These are phyloP conservation scores for Leptatherina wallacei DNA, from an alignment of 2,797 vertebrate species.

Conservation along the genomic window DNA sequence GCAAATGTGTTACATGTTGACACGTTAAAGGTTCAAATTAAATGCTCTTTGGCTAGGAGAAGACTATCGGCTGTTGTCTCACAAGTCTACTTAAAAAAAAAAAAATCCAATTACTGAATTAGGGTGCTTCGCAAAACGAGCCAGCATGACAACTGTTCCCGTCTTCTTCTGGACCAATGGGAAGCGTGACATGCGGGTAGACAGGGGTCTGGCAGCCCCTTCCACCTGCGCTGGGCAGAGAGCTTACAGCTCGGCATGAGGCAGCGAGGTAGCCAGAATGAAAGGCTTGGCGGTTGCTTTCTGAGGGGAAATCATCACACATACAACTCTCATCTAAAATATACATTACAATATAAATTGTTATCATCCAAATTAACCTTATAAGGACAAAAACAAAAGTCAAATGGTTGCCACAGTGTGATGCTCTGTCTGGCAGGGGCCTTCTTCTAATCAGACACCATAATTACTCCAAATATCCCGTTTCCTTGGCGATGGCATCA, in stretches of 20 bases:
- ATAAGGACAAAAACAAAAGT: not conserved
- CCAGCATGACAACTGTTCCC: constrained; percentile 46
- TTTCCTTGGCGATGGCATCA: constrained; percentile 6
- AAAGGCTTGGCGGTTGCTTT: constrained; percentile 21
- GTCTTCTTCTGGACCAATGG: constrained; percentile 50
- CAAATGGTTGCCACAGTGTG: not conserved
- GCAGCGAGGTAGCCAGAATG: constrained; percentile 41
- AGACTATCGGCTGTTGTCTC: constrained; percentile 10
- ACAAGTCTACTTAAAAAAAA: constrained; percentile 5
- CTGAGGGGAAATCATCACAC: not conserved
- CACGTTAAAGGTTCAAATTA: constrained; percentile 43
- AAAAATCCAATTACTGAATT: constrained; percentile 47
- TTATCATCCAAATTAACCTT: not conserved
- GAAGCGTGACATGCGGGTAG: constrained; percentile 35
- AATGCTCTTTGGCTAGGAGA: constrained; percentile 23
- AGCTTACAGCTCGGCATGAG: constrained; percentile 39
- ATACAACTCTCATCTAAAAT: not conserved
- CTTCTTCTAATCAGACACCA: not conserved
- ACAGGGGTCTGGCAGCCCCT: constrained; percentile 35
- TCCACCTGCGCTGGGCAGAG: constrained; percentile 48
- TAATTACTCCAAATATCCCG: constrained; percentile 39
- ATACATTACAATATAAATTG: not conserved
- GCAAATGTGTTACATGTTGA: constrained; percentile 25
- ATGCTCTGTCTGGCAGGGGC: not conserved
- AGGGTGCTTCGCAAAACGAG: constrained; percentile 37